phyloP scores from a whole-genome alignment of 2,797 vertebrate species.

The Psittacula echo region DNA sequence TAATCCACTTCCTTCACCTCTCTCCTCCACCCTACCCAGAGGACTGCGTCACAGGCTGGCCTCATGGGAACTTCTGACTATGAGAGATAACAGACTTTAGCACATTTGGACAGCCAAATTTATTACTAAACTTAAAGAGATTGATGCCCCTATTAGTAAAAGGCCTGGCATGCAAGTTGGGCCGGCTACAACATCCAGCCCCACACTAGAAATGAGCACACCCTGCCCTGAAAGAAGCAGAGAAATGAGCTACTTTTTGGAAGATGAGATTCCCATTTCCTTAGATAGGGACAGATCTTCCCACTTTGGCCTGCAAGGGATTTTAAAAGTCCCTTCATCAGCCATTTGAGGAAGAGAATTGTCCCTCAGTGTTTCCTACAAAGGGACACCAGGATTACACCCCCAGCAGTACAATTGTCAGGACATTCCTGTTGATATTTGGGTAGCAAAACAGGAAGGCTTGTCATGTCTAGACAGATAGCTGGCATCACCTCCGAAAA shows the following conservation, averaged over 20 bases:
- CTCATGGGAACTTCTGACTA: constrained; percentile 40
- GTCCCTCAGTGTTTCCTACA: not conserved
- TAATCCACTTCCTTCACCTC: constrained; percentile 61
- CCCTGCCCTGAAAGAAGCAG: not conserved
- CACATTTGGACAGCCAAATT: constrained; percentile 21
- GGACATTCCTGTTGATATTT: not conserved
- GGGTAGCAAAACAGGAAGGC: accelerated
- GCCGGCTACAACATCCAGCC: not conserved
- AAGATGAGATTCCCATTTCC: not conserved
- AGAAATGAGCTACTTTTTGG: not conserved
- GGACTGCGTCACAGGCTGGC: constrained; percentile 52
- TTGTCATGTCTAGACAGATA: not conserved
- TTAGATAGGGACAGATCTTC: not conserved
- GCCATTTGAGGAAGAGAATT: not conserved
- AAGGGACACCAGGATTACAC: not conserved
- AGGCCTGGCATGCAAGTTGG: constrained; percentile 7
- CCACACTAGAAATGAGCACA: not conserved
- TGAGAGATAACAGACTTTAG: constrained; percentile 53
- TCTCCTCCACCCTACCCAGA: constrained; percentile 53
- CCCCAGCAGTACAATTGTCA: not conserved
- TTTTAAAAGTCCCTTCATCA: not conserved
- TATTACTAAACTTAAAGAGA: constrained; percentile 32
- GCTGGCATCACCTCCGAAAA: not conserved
- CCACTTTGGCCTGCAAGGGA: not conserved
- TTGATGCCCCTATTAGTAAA: constrained; percentile 34